Evolutionary conservation across 2,888 invertebrate species (phyloP), one percentile per base, ranked within the genome.

Genomic region (Habrosyne pyritoides): DNA sequence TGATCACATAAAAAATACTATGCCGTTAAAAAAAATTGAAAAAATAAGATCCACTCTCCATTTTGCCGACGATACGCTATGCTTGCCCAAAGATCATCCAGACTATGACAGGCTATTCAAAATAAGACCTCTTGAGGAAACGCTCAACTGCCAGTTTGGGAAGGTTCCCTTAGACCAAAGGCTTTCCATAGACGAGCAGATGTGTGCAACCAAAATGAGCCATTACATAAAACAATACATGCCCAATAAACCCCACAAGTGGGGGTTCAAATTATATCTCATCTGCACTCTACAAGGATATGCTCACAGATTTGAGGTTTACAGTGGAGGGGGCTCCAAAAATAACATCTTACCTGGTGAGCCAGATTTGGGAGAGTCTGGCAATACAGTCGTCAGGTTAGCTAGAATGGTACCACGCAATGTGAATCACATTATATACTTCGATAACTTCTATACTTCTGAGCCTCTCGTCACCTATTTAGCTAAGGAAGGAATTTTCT

Each of bases 171-270:
- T 75, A 59, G 71, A 73, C 47, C 73, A 77, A 65, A 63, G 71
- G 50, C 65, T 75, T 49, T 71, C 68, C 53, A 60, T 76, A 52
- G 73, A 77, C 54, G 71, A 75, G 54, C 73, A 77, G 59, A 75
- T 77, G 73, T 77, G 74, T 64, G 64, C 74, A 26, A 74, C 69
- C 33, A 77, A 75, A 70, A 62, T 71, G 60, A 59, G 64, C 57
- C n/a, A n/a, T n/a, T n/a, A n/a, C n/a, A n/a, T n/a, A n/a, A n/a
- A n/a, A n/a, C n/a, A n/a, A n/a, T n/a, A 75, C 54, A 47, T 73
- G 42, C 70, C 69, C 36, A 75, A 75, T 51, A 79, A 75, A 63
- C 73, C 73, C 56, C 71, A 75, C 61, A 74, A 73, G 53, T 75
- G 73, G 73, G 73, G 75, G 52, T 75, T 71, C 64, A 75, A 75